Conservation (phyloP, 2,888 invertebrate genomes). For the Drosophila planitibia region DNA sequence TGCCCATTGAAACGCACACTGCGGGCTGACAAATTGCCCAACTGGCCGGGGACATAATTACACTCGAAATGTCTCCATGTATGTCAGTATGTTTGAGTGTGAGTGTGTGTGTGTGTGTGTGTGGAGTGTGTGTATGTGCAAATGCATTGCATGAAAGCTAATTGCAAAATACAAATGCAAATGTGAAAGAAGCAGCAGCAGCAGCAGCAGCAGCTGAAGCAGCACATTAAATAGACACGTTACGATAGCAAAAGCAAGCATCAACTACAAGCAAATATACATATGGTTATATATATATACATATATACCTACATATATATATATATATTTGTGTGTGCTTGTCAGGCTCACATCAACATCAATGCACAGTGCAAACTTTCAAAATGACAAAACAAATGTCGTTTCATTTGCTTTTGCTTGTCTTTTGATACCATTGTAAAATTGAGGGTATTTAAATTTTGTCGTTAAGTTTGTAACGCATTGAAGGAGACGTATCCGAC, state of each 20-base stretch:
- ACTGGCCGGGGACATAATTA: slow-evolving; percentile 49
- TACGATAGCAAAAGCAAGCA: slow-evolving; percentile 39
- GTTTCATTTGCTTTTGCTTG: slow-evolving; percentile 40
- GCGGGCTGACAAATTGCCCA: slow-evolving; percentile 46
- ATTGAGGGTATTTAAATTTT: neutral
- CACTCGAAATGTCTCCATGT: slow-evolving; percentile 34
- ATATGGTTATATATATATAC: neutral
- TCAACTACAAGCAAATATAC: slow-evolving; percentile 6
- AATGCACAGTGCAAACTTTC: slow-evolving; percentile 27
- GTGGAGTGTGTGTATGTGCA: slow-evolving; percentile 11
- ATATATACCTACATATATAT: slow-evolving; percentile 7
- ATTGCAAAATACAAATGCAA: slow-evolving; percentile 49
- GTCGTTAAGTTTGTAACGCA: neutral
- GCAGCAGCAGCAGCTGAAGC: slow-evolving; percentile 33
- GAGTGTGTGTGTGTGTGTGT: slow-evolving; percentile 5
- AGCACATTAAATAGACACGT: slow-evolving; percentile 56
- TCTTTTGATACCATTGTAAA: neutral
- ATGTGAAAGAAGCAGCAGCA: slow-evolving; percentile 29
- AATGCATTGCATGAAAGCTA: slow-evolving; percentile 34
- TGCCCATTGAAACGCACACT: slow-evolving; percentile 22
- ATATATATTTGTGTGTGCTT: slow-evolving; percentile 6
- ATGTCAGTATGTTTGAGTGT: neutral
- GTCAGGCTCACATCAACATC: slow-evolving; percentile 10
- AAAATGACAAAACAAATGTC: slow-evolving; percentile 58
- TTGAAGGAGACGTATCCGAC: neutral